Conservation (phyloP, 2,113 vertebrate species). For the Amphiprion ocellaris region DNA sequence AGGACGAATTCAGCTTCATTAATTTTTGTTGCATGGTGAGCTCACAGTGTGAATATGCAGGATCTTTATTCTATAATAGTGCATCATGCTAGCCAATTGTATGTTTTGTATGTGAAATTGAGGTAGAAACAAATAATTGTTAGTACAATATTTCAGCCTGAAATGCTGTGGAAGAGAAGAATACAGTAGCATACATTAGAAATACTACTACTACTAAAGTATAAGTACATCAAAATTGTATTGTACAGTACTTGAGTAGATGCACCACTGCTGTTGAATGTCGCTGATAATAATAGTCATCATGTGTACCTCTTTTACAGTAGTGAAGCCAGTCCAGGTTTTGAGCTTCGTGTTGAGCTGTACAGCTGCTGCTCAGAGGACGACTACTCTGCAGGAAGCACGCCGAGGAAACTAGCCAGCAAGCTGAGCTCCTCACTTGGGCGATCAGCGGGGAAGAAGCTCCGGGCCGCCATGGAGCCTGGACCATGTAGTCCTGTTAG, state of each 20-base stretch:
- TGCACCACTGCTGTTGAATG: not conserved
- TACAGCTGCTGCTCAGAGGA: constrained; percentile 93
- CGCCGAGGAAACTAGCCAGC: constrained; percentile 91
- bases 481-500: constrained; percentile 82
- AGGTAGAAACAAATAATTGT: no score
- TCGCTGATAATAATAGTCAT: not conserved
- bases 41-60: no score
- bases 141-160: not conserved
- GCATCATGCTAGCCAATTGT: no score
- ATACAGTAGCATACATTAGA: not conserved
- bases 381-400: constrained; percentile 86
- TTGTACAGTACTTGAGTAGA: not conserved
- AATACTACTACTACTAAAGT: not conserved
- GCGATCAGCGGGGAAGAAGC: constrained; percentile 89
- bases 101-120: not conserved
- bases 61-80: no score
- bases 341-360: constrained; percentile 90
- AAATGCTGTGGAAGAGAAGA: not conserved
- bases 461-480: constrained; percentile 89
- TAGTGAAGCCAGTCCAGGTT: constrained; percentile 88
- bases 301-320: constrained; percentile 53
- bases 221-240: not conserved
- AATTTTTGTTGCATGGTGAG: no score
- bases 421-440: constrained; percentile 94
- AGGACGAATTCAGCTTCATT: no score